A percentile compares a stretch with the other conserved stretches of the same genome.
phyloP scores from a whole-genome alignment of 1,140 invertebrate genomes.

The Drosophila eugracilis region DNA sequence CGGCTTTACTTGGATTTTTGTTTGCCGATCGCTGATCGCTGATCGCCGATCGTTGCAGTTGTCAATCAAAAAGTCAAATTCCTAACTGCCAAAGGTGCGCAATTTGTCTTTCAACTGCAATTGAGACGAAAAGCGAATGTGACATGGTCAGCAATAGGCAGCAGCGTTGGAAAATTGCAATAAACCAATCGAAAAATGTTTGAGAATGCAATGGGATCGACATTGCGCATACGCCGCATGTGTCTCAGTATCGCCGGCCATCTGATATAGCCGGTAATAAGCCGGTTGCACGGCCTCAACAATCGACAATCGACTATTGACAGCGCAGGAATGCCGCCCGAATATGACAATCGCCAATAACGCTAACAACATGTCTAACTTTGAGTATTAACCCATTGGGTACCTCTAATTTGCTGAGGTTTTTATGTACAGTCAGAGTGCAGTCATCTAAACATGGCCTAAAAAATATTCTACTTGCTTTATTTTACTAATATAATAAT shows the following conservation, averaged over 20 bases:
- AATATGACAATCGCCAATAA: constrained; percentile 33
- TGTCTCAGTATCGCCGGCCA: constrained; percentile 13
- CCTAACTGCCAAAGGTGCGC: constrained; percentile 71
- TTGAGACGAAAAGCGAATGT: constrained; percentile 81
- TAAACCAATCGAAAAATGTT: constrained; percentile 22
- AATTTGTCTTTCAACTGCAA: constrained; percentile 74
- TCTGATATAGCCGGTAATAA: constrained; percentile 50
- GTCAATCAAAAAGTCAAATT: constrained; percentile 83
- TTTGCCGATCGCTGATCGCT: constrained; percentile 8
- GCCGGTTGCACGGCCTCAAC: constrained; percentile 33
- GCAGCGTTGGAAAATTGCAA: constrained; percentile 50
- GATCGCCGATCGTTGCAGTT: constrained; percentile 70
- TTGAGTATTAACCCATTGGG: constrained; percentile 25
- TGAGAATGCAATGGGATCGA: constrained; percentile 29
- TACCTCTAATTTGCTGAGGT: no score
- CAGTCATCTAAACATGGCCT: no score
- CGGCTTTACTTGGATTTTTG: constrained; percentile 5
- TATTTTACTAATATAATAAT: no score
- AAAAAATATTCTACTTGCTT: no score
- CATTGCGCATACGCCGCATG: constrained; percentile 77
- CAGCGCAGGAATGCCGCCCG: constrained; percentile 60
- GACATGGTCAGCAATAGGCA: constrained; percentile 52
- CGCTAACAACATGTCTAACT: constrained; percentile 25
- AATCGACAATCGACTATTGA: constrained; percentile 43
- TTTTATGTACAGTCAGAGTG: no score